A percentile compares a stretch with the other conserved stretches of the same genome.
phyloP scores from a whole-genome alignment of 2,888 invertebrate species.

The Acrocyrtus sp. region DNA sequence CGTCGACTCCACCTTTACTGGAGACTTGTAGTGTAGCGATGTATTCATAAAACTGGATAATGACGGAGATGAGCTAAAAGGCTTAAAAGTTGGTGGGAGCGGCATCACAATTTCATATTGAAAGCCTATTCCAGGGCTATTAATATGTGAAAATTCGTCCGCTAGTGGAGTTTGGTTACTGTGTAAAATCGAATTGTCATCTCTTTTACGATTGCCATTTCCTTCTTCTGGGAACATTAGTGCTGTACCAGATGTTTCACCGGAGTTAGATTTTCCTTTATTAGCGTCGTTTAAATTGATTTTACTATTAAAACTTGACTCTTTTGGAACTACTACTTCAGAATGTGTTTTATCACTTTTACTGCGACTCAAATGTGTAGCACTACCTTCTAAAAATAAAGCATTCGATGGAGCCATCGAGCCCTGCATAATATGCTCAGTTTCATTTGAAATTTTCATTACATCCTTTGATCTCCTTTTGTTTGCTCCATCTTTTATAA shows the following conservation, averaged over 20 bases:
- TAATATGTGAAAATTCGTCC: slow-evolving; percentile 24
- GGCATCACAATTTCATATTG: slow-evolving; percentile 39
- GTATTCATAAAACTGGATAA: background rate
- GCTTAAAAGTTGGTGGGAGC: background rate
- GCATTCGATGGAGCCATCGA: too few relatives aligned
- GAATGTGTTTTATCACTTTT: too few relatives aligned
- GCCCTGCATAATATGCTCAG: background rate
- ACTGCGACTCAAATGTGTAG: too few relatives aligned
- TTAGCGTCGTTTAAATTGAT: background rate
- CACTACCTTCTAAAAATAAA: too few relatives aligned
- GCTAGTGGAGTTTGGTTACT: slow-evolving; percentile 3
- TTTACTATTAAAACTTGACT: background rate
- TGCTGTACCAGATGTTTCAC: background rate
- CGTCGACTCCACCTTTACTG: too few relatives aligned
- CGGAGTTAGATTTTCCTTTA: background rate
- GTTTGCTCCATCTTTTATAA: background rate
- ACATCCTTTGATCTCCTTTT: background rate
- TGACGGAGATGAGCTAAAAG: slow-evolving; percentile 9
- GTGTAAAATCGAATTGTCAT: slow-evolving; percentile 11
- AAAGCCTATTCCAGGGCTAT: slow-evolving; percentile 34
- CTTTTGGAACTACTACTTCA: too few relatives aligned
- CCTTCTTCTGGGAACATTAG: too few relatives aligned
- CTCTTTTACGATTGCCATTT: background rate
- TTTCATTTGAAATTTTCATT: background rate
- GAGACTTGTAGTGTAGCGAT: background rate